Evolutionary conservation across 2,888 invertebrate species (phyloP), one percentile per base, ranked within the genome.

Genomic region (Pseudoips prasinana): DNA sequence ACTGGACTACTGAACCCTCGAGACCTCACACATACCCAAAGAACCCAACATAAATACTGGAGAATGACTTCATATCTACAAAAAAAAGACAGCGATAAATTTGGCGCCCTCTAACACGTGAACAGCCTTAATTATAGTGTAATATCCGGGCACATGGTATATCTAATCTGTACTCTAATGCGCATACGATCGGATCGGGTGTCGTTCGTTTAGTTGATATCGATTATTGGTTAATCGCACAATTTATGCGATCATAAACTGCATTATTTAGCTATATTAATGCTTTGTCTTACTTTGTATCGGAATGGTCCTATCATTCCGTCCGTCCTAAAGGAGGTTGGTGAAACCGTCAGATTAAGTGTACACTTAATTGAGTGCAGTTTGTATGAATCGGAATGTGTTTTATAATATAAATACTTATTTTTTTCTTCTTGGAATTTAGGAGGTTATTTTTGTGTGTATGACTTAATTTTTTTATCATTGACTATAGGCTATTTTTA

Each of bases 21-120:
- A 48, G 87, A 88, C 88, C 88, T 82, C 88, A 87, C 88, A 84
- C 86, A 73, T 70, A 57, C 73, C 67, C 54, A 50, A 46, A 60
- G 63, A 70, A 69, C 76, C 76, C 68, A 66, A 76, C 81, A 87
- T 86, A 84, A 85, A 87, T 84, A 83, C 81, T 57, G 65, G 65
- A 63, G 74, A 78, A 84, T 79, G 78, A 78, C 80, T 82, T 83
- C 77, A 86, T 85, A 85, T 81, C 79, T 68, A 86, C 78, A 83
- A 86, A 86, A 86, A 85, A 86, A 87, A 84, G 77, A 75, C 80
- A 75, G 83, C 86, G 87, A 85, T 86, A 86, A 83, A 86, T 87
- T 87, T 88, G 86, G 87, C 88, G 87, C 88, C 86, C 79, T 50
- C 71, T 62, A 77, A 82, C 83, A 84, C 82, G 85, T 86, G 81